Conservation (phyloP, 2,888 invertebrate species). For the Bibio marci region DNA sequence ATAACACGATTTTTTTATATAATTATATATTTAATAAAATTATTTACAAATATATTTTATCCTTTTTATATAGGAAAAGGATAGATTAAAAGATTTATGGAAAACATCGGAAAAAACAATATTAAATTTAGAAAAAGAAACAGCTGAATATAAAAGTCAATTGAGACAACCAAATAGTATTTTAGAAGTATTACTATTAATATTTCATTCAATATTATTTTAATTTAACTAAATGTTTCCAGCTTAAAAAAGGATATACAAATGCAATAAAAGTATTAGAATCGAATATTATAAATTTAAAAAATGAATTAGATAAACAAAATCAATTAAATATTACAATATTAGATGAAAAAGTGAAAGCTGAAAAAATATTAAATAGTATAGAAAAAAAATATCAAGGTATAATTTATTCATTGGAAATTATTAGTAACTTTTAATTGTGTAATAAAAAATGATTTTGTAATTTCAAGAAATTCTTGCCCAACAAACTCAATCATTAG, state of each 20-base stretch:
- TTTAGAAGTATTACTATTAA: conserved; percentile 12
- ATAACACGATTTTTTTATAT: conserved; percentile 5
- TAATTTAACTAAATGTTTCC: conserved; percentile 5
- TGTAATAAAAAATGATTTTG: conserved; percentile 13
- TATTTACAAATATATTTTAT: background rate
- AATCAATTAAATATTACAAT: conserved; percentile 13
- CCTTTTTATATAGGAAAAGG: conserved; percentile 47
- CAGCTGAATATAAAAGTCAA: conserved; percentile 33
- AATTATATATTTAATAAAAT: conserved; percentile 1
- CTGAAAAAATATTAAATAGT: conserved; percentile 13
- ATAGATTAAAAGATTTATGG: conserved; percentile 45
- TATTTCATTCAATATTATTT: background rate
- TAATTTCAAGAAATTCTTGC: conserved; percentile 5
- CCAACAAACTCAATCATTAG: conserved; percentile 14
- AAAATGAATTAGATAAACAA: conserved; percentile 15
- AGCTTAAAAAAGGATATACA: conserved; percentile 33
- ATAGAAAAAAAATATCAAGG: conserved; percentile 14
- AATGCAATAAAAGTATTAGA: conserved; percentile 37
- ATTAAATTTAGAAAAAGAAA: conserved; percentile 45
- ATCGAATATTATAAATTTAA: conserved; percentile 24
- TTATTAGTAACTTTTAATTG: background rate
- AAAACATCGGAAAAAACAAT: conserved; percentile 48
- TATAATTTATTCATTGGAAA: too few species aligned
- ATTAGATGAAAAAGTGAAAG: conserved; percentile 13
- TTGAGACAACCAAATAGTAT: conserved; percentile 13